Percentiles rank a stretch among this genome's conserved stretches.
These are phyloP conservation scores for Macheiramphus alcinus DNA, from an alignment of 2,113 vertebrate species.

Conservation along the genomic window DNA sequence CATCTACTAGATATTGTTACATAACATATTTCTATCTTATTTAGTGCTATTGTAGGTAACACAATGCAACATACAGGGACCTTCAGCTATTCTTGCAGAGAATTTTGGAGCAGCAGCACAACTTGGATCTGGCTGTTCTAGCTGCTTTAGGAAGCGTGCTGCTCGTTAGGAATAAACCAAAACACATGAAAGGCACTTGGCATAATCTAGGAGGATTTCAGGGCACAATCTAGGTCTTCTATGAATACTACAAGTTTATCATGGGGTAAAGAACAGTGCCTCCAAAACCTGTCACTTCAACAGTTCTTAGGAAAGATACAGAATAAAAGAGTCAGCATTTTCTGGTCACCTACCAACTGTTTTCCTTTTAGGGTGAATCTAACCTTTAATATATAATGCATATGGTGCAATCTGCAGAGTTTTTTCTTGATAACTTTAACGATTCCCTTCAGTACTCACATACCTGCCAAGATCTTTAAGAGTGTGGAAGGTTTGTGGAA, in stretches of 20 bases:
- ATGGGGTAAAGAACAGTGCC: not conserved
- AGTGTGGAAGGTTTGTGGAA: not conserved
- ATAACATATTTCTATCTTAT: not conserved
- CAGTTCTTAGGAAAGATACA: not conserved
- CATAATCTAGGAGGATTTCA: not conserved
- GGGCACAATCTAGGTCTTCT: not conserved
- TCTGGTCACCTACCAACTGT: fast-evolving
- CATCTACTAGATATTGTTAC: not conserved
- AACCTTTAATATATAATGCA: not conserved
- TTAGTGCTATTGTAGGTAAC: not conserved
- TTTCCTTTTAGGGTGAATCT: not conserved
- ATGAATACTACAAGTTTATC: not conserved
- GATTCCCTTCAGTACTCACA: not conserved
- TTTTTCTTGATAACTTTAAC: not conserved
- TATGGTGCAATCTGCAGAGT: not conserved
- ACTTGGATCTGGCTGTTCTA: not conserved
- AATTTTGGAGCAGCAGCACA: not conserved
- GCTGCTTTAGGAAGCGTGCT: not conserved
- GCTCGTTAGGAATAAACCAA: not conserved
- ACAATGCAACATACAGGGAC: not conserved
- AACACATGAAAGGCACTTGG: not conserved
- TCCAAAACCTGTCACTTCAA: not conserved
- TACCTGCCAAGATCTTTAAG: not conserved
- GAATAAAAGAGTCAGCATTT: not conserved
- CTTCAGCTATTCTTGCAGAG: not conserved